phyloP scores from a whole-genome alignment of 2,113 vertebrate species.

The Chitala chitala region DNA sequence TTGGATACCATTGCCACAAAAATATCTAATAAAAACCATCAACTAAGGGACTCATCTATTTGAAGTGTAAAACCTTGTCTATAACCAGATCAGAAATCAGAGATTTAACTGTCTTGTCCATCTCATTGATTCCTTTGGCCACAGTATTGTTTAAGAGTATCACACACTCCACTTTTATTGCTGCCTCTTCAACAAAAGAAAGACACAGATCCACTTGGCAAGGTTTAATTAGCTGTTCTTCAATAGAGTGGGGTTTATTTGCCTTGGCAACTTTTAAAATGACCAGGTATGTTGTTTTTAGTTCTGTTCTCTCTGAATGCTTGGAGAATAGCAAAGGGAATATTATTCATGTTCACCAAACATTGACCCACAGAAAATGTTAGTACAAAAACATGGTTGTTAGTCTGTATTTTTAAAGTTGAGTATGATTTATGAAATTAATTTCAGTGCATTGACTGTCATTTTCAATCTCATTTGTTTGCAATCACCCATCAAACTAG shows the following conservation, averaged over 20 bases:
- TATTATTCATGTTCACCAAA: neutral
- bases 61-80: neutral
- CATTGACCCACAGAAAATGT: too few relatives aligned
- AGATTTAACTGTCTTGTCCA: neutral
- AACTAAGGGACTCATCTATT: neutral
- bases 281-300: neutral
- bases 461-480: too few relatives aligned
- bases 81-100: neutral
- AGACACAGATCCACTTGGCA: neutral
- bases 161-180: neutral
- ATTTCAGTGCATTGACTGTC: too few relatives aligned
- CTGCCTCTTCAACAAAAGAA: neutral
- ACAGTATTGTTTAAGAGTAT: neutral
- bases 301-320: neutral
- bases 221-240: neutral
- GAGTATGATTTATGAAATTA: too few relatives aligned
- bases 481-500: too few relatives aligned
- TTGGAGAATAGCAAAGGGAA: neutral
- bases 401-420: too few relatives aligned
- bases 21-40: neutral
- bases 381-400: too few relatives aligned
- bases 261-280: neutral
- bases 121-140: neutral
- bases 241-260: neutral
- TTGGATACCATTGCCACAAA: neutral